phyloP scores from a whole-genome alignment of 2,888 invertebrate species.

The Colostygia pectinataria region DNA sequence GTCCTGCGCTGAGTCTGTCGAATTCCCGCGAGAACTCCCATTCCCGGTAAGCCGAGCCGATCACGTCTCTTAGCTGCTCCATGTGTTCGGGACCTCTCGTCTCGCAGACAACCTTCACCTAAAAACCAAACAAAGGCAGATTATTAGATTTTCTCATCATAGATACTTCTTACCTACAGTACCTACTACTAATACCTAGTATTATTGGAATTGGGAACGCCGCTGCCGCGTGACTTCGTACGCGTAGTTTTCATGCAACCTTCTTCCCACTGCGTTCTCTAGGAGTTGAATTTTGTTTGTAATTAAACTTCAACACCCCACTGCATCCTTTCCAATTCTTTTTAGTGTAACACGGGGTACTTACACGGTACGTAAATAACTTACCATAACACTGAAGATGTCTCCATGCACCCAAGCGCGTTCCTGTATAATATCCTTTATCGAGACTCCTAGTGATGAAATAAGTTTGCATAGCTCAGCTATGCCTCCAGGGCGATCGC shows the following conservation, averaged over 20 bases:
- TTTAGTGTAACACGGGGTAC: too few species aligned
- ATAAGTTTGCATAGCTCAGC: constrained; percentile 91
- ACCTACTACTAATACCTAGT: not conserved
- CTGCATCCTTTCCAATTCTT: too few species aligned
- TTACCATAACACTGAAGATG: constrained; percentile 86
- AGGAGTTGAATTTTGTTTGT: too few species aligned
- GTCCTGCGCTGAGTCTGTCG: constrained; percentile 43
- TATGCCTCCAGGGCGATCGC: constrained; percentile 94
- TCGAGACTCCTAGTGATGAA: constrained; percentile 90
- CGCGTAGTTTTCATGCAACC: too few species aligned
- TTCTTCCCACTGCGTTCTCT: too few species aligned
- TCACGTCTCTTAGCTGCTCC: constrained; percentile 59
- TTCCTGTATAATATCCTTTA: constrained; percentile 98
- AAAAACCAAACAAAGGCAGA: constrained; percentile 30
- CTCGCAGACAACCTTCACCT: constrained; percentile 96
- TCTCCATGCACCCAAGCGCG: constrained; percentile 96
- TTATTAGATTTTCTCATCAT: too few species aligned
- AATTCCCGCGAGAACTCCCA: constrained; percentile 64
- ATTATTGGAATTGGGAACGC: too few species aligned
- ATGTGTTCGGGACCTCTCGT: constrained; percentile 92
- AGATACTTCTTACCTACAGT: not conserved
- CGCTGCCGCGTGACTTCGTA: too few species aligned
- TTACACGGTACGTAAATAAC: too few species aligned
- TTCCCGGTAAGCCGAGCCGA: constrained; percentile 85
- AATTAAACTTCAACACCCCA: too few species aligned